Conservation (phyloP, 2,113 vertebrate genomes). For the Chamaetylas fuelleborni region DNA sequence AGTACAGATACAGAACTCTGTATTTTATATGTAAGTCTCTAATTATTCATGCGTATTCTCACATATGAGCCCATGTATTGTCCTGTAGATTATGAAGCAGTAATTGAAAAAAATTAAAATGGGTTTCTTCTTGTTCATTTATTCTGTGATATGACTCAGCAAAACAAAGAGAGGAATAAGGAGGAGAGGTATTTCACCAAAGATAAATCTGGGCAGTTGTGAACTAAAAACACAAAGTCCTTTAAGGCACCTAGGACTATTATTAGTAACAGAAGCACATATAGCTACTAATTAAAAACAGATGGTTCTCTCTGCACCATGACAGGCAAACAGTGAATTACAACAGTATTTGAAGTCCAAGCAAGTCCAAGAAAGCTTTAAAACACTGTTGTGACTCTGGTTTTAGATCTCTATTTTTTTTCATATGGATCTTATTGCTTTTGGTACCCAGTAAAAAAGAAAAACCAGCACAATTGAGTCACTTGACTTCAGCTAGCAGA, state of each 20-base stretch:
- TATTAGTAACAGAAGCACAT: not conserved
- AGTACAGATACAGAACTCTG: not conserved
- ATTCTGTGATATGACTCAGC: not conserved
- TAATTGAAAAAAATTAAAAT: not conserved
- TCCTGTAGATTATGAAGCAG: not conserved
- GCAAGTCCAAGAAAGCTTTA: not conserved
- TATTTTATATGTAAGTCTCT: not conserved
- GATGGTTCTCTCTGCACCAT: not conserved
- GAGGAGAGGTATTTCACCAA: not conserved
- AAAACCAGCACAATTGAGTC: not conserved
- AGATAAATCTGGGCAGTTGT: not conserved
- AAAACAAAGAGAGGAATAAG: not conserved
- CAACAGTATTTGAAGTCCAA: not conserved
- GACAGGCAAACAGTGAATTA: not conserved
- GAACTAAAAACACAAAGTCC: not conserved
- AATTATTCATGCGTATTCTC: not conserved
- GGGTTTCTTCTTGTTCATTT: not conserved
- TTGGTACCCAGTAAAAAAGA: not conserved
- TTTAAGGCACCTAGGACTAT: not conserved
- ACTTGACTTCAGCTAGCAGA: not conserved
- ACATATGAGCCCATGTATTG: fast-evolving
- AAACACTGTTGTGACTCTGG: not conserved
- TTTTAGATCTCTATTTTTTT: not conserved
- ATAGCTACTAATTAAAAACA: not conserved
- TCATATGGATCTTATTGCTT: not conserved